Percentiles rank a stretch among this genome's conserved stretches.
Conservation (phyloP, 1,140 invertebrate species). For the Agrilus planipennis region DNA sequence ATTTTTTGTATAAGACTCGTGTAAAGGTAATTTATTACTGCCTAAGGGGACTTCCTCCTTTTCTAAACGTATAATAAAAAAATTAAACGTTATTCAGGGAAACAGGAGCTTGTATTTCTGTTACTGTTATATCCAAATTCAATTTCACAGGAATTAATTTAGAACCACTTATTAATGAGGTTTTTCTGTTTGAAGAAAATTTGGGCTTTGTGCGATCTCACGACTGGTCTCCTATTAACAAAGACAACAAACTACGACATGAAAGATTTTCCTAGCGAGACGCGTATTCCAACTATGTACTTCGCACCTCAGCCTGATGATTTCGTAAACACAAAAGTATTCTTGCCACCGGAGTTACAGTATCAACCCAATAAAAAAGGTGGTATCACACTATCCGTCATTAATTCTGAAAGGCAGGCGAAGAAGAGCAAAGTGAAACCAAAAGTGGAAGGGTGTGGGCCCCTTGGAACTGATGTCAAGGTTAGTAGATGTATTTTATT, state of each 20-base stretch:
- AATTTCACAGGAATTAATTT: too few relatives aligned
- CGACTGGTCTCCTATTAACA: conserved; percentile 75
- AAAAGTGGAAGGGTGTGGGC: conserved; percentile 43
- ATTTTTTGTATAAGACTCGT: too few relatives aligned
- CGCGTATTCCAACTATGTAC: conserved; percentile 75
- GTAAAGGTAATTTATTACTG: too few relatives aligned
- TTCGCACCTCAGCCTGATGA: conserved; percentile 62
- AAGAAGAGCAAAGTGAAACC: conserved; percentile 38
- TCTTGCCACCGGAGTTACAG: conserved; percentile 56
- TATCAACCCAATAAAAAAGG: conserved; percentile 40
- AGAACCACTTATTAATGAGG: too few relatives aligned
- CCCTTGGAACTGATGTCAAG: conserved; percentile 48
- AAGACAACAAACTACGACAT: conserved; percentile 80
- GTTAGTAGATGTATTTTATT: too few relatives aligned
- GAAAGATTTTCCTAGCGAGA: conserved; percentile 77
- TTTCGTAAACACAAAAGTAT: conserved; percentile 58
- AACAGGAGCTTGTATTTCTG: too few relatives aligned
- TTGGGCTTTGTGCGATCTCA: conserved; percentile 90
- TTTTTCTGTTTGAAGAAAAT: conserved; percentile 66
- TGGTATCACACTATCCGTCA: conserved; percentile 34
- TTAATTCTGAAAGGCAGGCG: conserved; percentile 31
- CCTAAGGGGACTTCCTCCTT: too few relatives aligned
- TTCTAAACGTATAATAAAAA: too few relatives aligned
- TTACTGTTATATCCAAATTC: too few relatives aligned
- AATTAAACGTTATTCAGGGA: too few relatives aligned